Evolutionary conservation across 2,797 vertebrate genomes (phyloP).

Genomic region (Xenopus petersii): DNA sequence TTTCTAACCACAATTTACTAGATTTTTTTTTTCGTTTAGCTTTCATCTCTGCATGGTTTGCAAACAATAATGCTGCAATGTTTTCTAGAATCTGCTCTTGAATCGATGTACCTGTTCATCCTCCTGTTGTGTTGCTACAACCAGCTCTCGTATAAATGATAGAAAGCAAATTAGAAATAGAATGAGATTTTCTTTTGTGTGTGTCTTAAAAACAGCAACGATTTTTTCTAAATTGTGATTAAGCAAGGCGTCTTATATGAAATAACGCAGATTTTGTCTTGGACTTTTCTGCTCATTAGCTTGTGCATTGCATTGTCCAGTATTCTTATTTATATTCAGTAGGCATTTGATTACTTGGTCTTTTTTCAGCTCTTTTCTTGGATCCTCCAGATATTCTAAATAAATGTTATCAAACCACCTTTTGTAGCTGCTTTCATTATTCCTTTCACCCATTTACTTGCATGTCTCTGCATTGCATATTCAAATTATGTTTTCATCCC

Average conservation of each 20-base stretch:
- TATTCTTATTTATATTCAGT: slow-evolving; percentile 78
- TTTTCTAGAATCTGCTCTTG: slow-evolving; percentile 65
- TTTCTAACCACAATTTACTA: slow-evolving; percentile 75
- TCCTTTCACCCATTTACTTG: no score
- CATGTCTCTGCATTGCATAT: no score
- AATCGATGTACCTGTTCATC: slow-evolving; percentile 63
- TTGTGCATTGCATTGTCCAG: slow-evolving; percentile 69
- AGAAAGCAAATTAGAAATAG: slow-evolving; percentile 56
- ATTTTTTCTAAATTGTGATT: slow-evolving; percentile 66
- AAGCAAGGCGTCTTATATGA: slow-evolving; percentile 57
- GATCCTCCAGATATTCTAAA: slow-evolving; percentile 69
- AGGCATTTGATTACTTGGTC: slow-evolving; percentile 65
- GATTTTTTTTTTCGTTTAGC: slow-evolving; percentile 76
- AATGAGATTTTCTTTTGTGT: slow-evolving; percentile 60
- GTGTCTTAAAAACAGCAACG: slow-evolving; percentile 63
- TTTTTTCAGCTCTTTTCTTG: slow-evolving; percentile 75
- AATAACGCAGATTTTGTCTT: slow-evolving; percentile 66
- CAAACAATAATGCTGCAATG: slow-evolving; percentile 75
- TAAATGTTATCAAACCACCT: slow-evolving; percentile 71
- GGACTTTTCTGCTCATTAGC: slow-evolving; percentile 63
- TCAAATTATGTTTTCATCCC: no score
- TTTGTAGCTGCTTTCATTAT: no score
- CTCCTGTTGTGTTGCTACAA: slow-evolving; percentile 58
- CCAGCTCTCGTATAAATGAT: slow-evolving; percentile 58
- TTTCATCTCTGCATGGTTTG: slow-evolving; percentile 90